Evolutionary conservation across 2,797 vertebrate genomes (phyloP), one percentile per base, ranked within the genome.

Genomic region (Mus minutoides): DNA sequence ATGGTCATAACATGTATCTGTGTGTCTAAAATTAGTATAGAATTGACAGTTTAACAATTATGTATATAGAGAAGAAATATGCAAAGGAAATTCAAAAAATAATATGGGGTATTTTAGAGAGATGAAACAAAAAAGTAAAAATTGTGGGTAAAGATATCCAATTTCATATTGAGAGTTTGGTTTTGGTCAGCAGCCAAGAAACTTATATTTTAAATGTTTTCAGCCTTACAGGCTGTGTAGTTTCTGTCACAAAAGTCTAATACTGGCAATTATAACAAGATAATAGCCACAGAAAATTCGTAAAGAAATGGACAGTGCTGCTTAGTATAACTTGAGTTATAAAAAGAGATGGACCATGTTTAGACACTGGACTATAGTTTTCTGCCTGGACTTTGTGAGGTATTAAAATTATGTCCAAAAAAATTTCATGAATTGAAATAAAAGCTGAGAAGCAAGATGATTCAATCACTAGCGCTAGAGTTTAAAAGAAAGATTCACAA

Each of bases 21-120:
- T 40, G 43, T 31, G 31, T 58, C 31, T 89, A 84, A 94, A 92
- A 80, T 58, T 82, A 67, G 31, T 92, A 19, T 75, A 76, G 88
- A 92, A 67, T 46, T 75, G 21, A 62, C 89, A 69, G 34, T 9
- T 67, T n/a, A 64, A 86, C 58, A 89, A 34, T 78, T 87, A 21
- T 22, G 19, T 49, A 19, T 52, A n/a, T 24, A 80, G n/a, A 73
- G 67, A 88, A 80, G 29, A 73, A 92, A 94, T 52, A 56, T 54
- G 2, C 6, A 91, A 88, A 94, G 8, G 13, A 93, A 75, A 54
- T 52, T 77, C 12, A 69, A 43, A 79, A 87, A 91, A 67, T 89
- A 79, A 40, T 11, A 13, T 79, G 46, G 64, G 19, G 24, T 52
- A 95, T 12, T 77, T 29, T 13, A 80, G 37, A 52, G n/a, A 64